A percentile compares a stretch with the other conserved stretches of the same genome.
phyloP scores from a whole-genome alignment of 2,113 vertebrate genomes.

The Platanista minor region DNA sequence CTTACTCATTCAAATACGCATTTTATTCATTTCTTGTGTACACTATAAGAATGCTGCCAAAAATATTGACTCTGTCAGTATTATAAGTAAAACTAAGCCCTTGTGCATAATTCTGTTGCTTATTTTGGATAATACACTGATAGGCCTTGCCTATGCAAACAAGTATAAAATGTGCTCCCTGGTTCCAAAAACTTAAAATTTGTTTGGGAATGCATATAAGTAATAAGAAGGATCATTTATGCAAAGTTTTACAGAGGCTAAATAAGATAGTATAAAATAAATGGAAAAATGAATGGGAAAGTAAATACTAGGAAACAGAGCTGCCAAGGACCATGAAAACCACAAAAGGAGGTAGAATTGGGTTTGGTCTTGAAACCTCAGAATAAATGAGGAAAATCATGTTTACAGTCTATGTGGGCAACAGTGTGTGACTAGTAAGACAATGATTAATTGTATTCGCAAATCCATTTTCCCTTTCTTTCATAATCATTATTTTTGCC shows the following conservation, averaged over 20 bases:
- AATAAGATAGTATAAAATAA: neutral
- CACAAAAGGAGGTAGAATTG: neutral
- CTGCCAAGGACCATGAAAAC: neutral
- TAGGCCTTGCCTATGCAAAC: neutral
- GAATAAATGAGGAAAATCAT: neutral
- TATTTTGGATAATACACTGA: neutral
- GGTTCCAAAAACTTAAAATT: neutral
- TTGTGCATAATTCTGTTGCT: neutral
- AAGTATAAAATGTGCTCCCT: neutral
- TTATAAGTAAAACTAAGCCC: neutral
- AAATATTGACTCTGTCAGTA: neutral
- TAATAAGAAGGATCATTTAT: neutral
- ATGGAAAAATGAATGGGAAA: neutral
- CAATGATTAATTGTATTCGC: neutral
- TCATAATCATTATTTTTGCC: neutral
- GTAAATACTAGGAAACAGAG: neutral
- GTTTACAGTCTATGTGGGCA: neutral
- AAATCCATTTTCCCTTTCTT: neutral
- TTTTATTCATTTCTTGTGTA: neutral
- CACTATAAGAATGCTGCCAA: neutral
- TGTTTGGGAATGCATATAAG: neutral
- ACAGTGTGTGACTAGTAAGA: neutral
- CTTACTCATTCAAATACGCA: neutral
- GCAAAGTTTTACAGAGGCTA: neutral
- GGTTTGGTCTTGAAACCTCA: neutral